Conservation (phyloP, 2,797 vertebrate genomes). For the Pelochelys cantorii region DNA sequence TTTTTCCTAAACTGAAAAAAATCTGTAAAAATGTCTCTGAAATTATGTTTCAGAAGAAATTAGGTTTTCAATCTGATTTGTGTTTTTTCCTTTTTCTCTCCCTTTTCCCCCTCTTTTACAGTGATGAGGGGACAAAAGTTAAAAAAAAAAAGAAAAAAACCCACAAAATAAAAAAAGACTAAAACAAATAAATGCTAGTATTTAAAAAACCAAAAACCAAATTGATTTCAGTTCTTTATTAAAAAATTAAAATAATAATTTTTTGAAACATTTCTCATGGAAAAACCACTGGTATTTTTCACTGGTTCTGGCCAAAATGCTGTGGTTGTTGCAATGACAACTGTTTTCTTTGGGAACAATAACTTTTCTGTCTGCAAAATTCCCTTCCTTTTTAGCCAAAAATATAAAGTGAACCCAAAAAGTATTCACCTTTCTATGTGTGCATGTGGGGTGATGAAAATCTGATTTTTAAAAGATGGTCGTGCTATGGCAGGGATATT, state of each 20-base stretch:
- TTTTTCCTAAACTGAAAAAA: neutral
- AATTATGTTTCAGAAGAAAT: slow-evolving; percentile 1
- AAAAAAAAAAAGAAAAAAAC: neutral
- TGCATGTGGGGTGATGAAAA: neutral
- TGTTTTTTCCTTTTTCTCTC: neutral
- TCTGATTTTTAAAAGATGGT: rapidly evolving
- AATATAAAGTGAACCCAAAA: neutral
- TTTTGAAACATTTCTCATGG: neutral
- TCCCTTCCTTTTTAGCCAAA: neutral
- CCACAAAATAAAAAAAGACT: neutral
- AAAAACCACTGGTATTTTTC: neutral
- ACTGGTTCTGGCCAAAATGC: neutral
- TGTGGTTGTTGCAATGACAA: neutral
- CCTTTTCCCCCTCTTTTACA: neutral
- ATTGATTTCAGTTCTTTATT: neutral
- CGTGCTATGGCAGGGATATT: neutral
- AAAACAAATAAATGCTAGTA: neutral
- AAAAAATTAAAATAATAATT: neutral
- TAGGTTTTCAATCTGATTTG: neutral
- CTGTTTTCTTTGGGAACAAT: neutral
- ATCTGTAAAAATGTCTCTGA: neutral
- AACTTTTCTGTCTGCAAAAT: neutral
- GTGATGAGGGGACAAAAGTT: neutral
- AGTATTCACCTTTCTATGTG: neutral
- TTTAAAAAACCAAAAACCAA: neutral